Conservation (phyloP, 2,888 invertebrate genomes). For the Teinopalpus imperialis region DNA sequence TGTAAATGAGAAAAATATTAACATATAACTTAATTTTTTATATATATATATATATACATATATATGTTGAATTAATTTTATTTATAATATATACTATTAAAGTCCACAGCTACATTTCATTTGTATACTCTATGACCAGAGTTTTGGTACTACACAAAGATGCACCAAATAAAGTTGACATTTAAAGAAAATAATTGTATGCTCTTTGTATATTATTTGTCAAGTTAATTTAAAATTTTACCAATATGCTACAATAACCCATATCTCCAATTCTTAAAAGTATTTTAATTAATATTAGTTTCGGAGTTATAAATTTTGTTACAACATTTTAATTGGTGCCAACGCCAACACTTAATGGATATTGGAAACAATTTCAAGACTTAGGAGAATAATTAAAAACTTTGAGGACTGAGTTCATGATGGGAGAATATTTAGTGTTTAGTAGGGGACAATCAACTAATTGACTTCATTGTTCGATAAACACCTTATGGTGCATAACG, state of each 20-base stretch:
- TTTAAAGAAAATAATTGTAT: too few relatives aligned
- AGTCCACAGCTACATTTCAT: too few relatives aligned
- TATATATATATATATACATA: too few relatives aligned
- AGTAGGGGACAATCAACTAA: constrained; percentile 11
- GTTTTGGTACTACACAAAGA: too few relatives aligned
- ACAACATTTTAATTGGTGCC: constrained; percentile 8
- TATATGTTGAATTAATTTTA: too few relatives aligned
- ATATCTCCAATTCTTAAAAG: constrained; percentile 13
- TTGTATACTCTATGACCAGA: too few relatives aligned
- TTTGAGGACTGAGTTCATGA: constrained; percentile 7
- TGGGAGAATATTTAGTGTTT: constrained; percentile 10
- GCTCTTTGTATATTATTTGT: too few relatives aligned
- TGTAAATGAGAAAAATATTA: too few relatives aligned
- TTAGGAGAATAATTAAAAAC: constrained; percentile 10
- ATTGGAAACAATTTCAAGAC: constrained; percentile 20
- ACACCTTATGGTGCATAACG: not conserved
- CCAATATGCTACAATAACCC: not conserved
- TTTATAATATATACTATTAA: too few relatives aligned
- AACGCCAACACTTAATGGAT: constrained; percentile 18
- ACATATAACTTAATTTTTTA: too few relatives aligned
- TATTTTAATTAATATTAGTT: constrained; percentile 25
- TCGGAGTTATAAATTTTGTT: constrained; percentile 13
- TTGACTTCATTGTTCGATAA: constrained; percentile 2
- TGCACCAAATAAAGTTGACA: too few relatives aligned
- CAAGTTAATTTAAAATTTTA: too few relatives aligned